phyloP scores from a whole-genome alignment of 2,797 vertebrate genomes.

The Neosalanx taihuensis region DNA sequence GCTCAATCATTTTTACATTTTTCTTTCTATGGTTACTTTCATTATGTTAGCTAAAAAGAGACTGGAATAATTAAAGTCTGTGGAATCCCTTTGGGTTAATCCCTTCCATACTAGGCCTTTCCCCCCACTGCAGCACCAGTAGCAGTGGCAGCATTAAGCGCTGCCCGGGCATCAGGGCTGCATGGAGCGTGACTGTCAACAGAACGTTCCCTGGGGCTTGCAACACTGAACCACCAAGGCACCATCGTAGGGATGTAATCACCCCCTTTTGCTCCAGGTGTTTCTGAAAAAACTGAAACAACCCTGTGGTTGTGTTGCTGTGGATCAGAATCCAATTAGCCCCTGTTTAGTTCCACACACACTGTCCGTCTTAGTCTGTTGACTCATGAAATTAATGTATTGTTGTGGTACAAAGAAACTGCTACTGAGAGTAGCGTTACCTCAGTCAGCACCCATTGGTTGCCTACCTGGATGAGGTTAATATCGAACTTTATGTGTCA shows the following conservation, averaged over 20 bases:
- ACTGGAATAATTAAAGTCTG: conserved; percentile 35
- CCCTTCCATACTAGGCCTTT: conserved; percentile 55
- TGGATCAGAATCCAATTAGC: conserved; percentile 80
- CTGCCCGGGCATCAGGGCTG: conserved; percentile 41
- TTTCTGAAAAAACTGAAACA: conserved; percentile 67
- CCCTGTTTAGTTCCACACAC: conserved; percentile 75
- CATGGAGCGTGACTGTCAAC: conserved; percentile 66
- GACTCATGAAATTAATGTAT: conserved; percentile 81
- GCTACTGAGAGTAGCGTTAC: conserved; percentile 59
- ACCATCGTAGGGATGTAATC: conserved; percentile 68
- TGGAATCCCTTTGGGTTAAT: conserved; percentile 54
- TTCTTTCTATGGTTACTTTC: conserved; percentile 56
- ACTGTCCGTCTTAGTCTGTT: conserved; percentile 73
- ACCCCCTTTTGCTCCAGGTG: conserved; percentile 73
- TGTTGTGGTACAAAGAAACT: conserved; percentile 68
- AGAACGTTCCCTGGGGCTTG: conserved; percentile 52
- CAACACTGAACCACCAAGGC: conserved; percentile 48
- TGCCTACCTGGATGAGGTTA: conserved; percentile 50
- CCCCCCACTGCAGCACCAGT: conserved; percentile 41
- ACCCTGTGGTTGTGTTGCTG: conserved; percentile 66
- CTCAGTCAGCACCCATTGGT: conserved; percentile 45
- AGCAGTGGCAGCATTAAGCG: conserved; percentile 30
- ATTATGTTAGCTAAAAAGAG: conserved; percentile 45
- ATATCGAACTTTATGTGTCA: conserved; percentile 41
- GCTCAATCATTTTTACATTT: background rate